Conservation (phyloP, 92 coral and sea anemone species). For the Epizoanthus fatuus region DNA sequence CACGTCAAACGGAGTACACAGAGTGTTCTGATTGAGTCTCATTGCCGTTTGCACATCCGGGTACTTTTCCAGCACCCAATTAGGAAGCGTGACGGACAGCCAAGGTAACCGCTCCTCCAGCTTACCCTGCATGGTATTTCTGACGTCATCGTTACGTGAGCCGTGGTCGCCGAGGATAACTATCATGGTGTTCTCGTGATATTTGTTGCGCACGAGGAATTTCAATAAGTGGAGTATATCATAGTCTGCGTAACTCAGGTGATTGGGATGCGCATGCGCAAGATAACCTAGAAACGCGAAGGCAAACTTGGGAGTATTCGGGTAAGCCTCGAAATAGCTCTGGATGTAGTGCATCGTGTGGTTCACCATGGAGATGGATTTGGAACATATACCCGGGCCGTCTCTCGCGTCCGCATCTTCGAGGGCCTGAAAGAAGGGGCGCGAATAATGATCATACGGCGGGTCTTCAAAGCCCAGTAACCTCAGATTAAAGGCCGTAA, state of each 20-base stretch:
- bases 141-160: constrained; percentile 89
- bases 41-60: constrained; percentile 80
- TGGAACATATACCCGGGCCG: constrained; percentile 86
- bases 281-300: constrained; percentile 76
- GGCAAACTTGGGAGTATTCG: constrained; percentile 85
- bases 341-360: constrained; percentile 84
- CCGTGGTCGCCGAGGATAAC: constrained; percentile 96
- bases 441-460: constrained; percentile 82
- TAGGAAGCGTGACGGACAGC: constrained; percentile 89
- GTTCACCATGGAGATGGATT: constrained; percentile 82
- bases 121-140: constrained; percentile 93
- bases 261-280: constrained; percentile 89
- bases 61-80: constrained; percentile 71
- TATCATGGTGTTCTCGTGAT: constrained; percentile 82
- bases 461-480: constrained; percentile 78
- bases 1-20: constrained; percentile 90
- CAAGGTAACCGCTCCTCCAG: constrained; percentile 97
- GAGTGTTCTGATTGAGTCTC: constrained; percentile 68
- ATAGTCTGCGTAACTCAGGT: constrained; percentile 83
- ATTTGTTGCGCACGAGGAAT: constrained; percentile 64
- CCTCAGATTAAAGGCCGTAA: constrained; percentile 83
- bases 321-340: constrained; percentile 83
- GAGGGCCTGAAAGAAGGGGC: constrained; percentile 92
- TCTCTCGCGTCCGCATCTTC: constrained; percentile 74
- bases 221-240: constrained; percentile 77